These are phyloP conservation scores for Drosophila anceps DNA, from an alignment of 2,888 invertebrate species.

Conservation along the genomic window DNA sequence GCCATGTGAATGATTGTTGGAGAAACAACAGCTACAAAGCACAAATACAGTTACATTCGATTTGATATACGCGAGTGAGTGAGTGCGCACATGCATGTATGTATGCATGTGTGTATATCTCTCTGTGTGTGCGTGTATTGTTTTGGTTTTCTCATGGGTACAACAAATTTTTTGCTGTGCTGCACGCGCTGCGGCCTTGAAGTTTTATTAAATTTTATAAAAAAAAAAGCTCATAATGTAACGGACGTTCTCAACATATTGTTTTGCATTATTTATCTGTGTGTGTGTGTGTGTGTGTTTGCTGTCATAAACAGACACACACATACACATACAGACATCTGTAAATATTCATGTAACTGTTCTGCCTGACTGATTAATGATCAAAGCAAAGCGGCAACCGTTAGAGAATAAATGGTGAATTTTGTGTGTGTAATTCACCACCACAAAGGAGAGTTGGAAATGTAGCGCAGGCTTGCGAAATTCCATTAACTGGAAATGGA, in stretches of 20 bases:
- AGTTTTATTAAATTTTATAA: slow-evolving; percentile 78
- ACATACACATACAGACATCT: neutral
- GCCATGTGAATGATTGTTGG: slow-evolving; percentile 62
- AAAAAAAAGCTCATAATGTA: slow-evolving; percentile 64
- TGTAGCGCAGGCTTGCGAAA: neutral
- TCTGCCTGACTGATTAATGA: neutral
- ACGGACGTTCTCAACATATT: slow-evolving; percentile 26
- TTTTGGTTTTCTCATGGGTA: slow-evolving; percentile 69
- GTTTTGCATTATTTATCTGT: slow-evolving; percentile 26
- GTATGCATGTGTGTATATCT: neutral
- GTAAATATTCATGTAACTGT: slow-evolving; percentile 4
- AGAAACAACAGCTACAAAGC: slow-evolving; percentile 33
- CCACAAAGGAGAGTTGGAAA: neutral
- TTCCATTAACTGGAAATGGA: neutral
- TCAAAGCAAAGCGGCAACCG: neutral
- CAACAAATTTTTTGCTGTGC: slow-evolving; percentile 61
- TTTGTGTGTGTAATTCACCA: neutral
- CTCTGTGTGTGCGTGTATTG: slow-evolving; percentile 45
- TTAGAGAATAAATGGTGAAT: neutral
- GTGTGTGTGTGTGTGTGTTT: slow-evolving; percentile 3
- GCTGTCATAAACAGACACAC: neutral
- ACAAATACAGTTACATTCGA: slow-evolving; percentile 15
- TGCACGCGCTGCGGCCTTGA: slow-evolving; percentile 71
- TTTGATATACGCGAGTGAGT: slow-evolving; percentile 25
- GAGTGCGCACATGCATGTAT: slow-evolving; percentile 7